Conservation (phyloP, 1,140 invertebrate species). For the Cotesia typhae region DNA sequence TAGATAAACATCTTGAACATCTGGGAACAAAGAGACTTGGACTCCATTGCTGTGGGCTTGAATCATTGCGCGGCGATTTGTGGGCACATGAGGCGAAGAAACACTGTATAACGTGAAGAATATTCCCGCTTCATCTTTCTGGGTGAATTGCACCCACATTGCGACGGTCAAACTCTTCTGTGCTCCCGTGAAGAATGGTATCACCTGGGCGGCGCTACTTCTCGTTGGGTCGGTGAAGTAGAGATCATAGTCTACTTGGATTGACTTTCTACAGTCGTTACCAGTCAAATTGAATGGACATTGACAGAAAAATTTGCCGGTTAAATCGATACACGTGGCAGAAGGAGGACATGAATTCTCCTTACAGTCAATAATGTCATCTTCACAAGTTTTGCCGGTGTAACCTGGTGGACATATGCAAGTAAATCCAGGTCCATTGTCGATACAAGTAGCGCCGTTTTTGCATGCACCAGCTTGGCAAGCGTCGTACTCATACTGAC, state of each 20-base stretch:
- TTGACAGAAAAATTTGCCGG: conserved; percentile 92
- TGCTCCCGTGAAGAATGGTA: conserved; percentile 85
- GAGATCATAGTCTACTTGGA: conserved; percentile 95
- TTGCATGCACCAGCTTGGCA: conserved; percentile 88
- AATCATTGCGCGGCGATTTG: conserved; percentile 80
- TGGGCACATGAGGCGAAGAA: conserved; percentile 80
- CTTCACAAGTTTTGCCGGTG: conserved; percentile 88
- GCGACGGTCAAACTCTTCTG: conserved; percentile 86
- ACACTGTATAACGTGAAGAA: conserved; percentile 94
- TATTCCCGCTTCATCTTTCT: conserved; percentile 87
- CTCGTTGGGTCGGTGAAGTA: conserved; percentile 90
- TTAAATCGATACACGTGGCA: conserved; percentile 92
- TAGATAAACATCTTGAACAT: conserved; percentile 88
- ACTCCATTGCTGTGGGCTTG: conserved; percentile 92
- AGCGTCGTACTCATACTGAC: conserved; percentile 93
- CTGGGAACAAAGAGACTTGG: conserved; percentile 87
- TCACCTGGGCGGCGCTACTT: conserved; percentile 87
- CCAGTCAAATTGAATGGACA: conserved; percentile 96
- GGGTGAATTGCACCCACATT: conserved; percentile 95
- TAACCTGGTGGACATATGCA: conserved; percentile 88
- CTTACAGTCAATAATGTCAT: conserved; percentile 92
- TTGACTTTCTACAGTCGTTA: conserved; percentile 94
- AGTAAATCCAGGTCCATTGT: conserved; percentile 83
- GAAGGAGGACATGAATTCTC: conserved; percentile 94
- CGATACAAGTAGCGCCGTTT: conserved; percentile 91